Conservation (phyloP, 2,888 invertebrate species). For the Ischnus inquisitorius region DNA sequence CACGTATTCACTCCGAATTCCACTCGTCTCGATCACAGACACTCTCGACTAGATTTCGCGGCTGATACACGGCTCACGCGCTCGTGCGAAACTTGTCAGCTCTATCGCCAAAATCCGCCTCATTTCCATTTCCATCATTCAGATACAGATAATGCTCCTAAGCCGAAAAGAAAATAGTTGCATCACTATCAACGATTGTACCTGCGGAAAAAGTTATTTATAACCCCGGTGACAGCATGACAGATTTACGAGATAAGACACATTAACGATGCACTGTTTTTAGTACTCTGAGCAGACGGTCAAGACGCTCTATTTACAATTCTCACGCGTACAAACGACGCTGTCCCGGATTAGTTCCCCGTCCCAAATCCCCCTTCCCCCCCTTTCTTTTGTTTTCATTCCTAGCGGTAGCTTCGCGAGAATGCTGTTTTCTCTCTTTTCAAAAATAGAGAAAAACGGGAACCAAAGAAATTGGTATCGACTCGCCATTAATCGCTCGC, state of each 20-base stretch:
- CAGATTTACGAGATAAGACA: conserved; percentile 24
- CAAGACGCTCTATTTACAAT: conserved; percentile 65
- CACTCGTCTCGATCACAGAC: too few relatives aligned
- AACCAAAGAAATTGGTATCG: conserved; percentile 8
- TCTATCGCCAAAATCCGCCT: too few relatives aligned
- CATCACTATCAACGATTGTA: conserved; percentile 1
- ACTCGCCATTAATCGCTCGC: background rate
- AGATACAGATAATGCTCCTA: too few relatives aligned
- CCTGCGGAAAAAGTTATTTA: conserved; percentile 26
- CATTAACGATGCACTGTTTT: conserved; percentile 33
- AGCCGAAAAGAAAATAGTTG: conserved; percentile 48
- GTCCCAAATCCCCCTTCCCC: too few relatives aligned
- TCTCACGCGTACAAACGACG: too few relatives aligned
- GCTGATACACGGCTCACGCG: too few relatives aligned
- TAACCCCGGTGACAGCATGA: background rate
- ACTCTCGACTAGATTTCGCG: too few relatives aligned
- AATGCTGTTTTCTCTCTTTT: conserved; percentile 24
- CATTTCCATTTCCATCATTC: too few relatives aligned
- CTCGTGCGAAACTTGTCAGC: too few relatives aligned
- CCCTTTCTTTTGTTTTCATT: conserved; percentile 8
- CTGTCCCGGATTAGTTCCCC: too few relatives aligned
- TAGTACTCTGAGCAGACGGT: background rate
- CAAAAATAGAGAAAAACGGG: background rate
- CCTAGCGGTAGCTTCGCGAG: conserved; percentile 13
- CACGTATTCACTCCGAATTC: too few relatives aligned